A percentile compares a stretch with the other conserved stretches of the same genome.
phyloP scores from a whole-genome alignment of 2,797 vertebrate genomes.

The Austrolebias charrua region DNA sequence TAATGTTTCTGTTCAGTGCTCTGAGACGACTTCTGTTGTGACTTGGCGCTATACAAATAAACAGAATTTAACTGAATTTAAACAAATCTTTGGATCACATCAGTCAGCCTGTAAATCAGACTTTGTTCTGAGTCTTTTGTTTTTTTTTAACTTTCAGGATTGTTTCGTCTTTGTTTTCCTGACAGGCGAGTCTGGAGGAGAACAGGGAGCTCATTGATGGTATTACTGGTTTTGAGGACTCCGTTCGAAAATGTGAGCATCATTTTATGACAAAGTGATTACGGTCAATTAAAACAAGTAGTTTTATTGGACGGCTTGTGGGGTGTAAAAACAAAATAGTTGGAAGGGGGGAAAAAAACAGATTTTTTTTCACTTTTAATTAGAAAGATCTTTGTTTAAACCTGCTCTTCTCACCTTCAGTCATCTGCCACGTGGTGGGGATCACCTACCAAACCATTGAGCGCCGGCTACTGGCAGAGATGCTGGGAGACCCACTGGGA shows the following conservation, averaged over 20 bases:
- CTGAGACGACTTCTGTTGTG: no score
- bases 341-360: no score
- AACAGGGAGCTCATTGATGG: conserved; percentile 91
- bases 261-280: background rate
- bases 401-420: conserved; percentile 56
- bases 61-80: no score
- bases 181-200: conserved; percentile 88
- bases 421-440: conserved; percentile 93
- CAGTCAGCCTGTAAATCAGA: no score
- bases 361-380: no score
- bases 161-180: background rate
- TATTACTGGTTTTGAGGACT: conserved; percentile 92
- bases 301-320: no score
- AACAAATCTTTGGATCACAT: no score
- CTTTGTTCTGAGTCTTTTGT: background rate
- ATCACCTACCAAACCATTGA: conserved; percentile 96
- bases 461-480: conserved; percentile 88
- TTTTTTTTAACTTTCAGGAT: background rate
- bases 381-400: no score
- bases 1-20: no score
- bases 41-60: no score
- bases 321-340: no score
- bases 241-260: conserved; percentile 90
- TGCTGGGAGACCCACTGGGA: conserved; percentile 91
- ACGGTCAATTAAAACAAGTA: background rate